Conservation (phyloP, 2,113 vertebrate genomes). For the Glaucomys volans region DNA sequence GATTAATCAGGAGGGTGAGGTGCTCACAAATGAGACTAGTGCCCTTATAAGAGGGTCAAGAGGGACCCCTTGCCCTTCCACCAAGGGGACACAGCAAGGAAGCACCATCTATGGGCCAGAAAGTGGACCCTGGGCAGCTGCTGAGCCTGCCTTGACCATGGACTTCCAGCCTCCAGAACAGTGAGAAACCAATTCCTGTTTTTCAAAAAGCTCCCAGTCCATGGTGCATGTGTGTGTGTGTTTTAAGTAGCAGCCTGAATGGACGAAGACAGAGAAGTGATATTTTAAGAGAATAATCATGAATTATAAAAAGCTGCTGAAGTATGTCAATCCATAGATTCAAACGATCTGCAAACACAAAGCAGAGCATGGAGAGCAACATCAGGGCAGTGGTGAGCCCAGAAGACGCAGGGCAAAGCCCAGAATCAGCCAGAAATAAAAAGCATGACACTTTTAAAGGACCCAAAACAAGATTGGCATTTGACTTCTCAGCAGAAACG, state of each 20-base stretch:
- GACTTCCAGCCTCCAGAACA: not conserved
- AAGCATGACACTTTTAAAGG: not conserved
- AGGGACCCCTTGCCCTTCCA: not conserved
- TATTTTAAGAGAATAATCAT: not conserved
- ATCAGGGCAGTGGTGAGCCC: no score
- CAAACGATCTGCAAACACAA: not conserved
- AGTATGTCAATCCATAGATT: not conserved
- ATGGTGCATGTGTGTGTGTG: no score
- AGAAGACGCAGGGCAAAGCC: not conserved
- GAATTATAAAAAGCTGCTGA: not conserved
- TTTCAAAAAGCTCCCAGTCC: not conserved
- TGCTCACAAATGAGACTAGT: not conserved
- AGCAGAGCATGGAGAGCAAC: not conserved
- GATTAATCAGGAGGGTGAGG: not conserved
- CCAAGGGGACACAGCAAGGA: not conserved
- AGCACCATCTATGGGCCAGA: not conserved
- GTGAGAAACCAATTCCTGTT: not conserved
- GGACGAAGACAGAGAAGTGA: not conserved
- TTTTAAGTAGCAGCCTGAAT: not conserved
- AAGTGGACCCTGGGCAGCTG: accelerated
- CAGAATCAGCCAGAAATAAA: not conserved
- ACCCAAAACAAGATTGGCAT: not conserved
- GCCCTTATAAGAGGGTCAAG: not conserved
- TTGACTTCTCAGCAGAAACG: not conserved
- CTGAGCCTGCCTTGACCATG: not conserved